These are phyloP conservation scores for Calameuta pallipes DNA, from an alignment of 2,888 invertebrate genomes.

Conservation along the genomic window DNA sequence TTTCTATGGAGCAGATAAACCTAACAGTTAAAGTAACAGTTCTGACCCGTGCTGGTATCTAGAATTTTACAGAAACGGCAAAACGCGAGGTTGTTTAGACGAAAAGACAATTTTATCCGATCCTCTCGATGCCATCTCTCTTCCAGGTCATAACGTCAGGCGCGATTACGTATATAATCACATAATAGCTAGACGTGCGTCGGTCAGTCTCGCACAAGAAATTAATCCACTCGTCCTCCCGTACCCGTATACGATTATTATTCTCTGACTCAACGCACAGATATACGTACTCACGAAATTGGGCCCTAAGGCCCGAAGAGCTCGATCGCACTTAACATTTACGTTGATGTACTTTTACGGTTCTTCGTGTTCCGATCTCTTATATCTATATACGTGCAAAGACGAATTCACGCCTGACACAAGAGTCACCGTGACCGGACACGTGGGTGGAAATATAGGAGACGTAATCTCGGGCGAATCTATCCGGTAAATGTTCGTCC, in stretches of 20 bases:
- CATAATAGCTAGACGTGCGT: background rate
- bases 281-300: background rate
- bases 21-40: background rate
- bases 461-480: background rate
- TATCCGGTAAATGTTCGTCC: background rate
- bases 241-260: background rate
- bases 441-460: background rate
- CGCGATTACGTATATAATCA: background rate
- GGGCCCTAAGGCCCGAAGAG: background rate
- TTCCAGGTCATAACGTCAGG: background rate
- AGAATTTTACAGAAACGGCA: background rate
- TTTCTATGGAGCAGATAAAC: background rate
- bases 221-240: background rate
- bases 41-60: background rate
- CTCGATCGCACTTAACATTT: no score
- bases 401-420: background rate
- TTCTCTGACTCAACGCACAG: background rate
- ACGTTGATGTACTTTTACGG: background rate
- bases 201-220: background rate
- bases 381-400: background rate
- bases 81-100: background rate
- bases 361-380: background rate
- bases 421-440: background rate
- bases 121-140: background rate
- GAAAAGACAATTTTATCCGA: background rate